Conservation (phyloP, 53 echinoderm and acorn worm species). For the Arbacia lixula region DNA sequence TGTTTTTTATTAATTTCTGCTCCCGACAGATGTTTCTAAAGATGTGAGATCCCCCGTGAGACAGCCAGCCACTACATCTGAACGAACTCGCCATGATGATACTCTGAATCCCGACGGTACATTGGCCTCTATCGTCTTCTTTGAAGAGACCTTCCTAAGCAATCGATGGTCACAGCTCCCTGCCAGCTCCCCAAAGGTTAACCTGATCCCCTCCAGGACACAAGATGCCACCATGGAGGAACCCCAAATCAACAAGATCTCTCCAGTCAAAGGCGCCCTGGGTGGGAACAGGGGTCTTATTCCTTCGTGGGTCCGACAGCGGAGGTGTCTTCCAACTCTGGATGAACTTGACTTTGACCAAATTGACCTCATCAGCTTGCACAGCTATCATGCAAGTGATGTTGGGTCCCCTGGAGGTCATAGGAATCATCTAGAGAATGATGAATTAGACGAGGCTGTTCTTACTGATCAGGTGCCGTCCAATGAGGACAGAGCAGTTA, state of each 20-base stretch:
- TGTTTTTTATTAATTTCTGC: too few species aligned
- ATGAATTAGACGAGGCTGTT: not conserved
- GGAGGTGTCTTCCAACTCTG: conserved; percentile 66
- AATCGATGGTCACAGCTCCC: conserved; percentile 23
- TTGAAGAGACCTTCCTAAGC: conserved; percentile 65
- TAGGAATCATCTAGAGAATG: not conserved
- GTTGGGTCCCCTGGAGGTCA: not conserved
- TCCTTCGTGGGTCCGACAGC: conserved; percentile 69
- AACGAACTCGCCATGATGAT: conserved; percentile 9
- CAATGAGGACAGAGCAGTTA: not conserved
- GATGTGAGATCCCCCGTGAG: not conserved
- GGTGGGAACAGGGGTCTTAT: not conserved
- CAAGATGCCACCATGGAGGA: not conserved
- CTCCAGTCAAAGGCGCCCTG: not conserved
- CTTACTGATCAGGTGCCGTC: not conserved
- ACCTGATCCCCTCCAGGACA: not conserved
- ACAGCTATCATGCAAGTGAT: conserved; percentile 46
- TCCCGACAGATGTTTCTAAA: conserved; percentile 19
- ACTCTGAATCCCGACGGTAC: conserved; percentile 52
- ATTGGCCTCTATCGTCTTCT: conserved; percentile 62
- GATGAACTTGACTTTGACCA: conserved; percentile 79
- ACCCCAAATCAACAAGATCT: not conserved
- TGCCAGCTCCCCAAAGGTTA: not conserved
- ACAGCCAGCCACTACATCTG: too few species aligned
- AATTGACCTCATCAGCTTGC: conserved; percentile 74